Conservation (phyloP, 2,113 vertebrate genomes). For the Probosciger aterrimus region DNA sequence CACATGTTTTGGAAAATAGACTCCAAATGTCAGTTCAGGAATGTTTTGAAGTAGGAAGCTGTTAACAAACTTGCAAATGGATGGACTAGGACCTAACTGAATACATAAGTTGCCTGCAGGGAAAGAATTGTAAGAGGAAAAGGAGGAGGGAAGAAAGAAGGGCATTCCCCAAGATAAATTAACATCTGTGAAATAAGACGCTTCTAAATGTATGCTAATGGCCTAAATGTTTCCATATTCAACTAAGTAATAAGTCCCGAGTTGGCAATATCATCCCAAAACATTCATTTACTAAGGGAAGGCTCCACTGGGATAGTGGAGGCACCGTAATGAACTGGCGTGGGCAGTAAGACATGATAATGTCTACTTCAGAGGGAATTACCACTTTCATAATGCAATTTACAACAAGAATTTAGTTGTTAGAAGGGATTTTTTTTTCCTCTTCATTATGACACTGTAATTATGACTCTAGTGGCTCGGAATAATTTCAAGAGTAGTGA, state of each 20-base stretch:
- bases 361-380: conserved; percentile 15
- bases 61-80: background rate
- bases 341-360: background rate
- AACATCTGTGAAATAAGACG: conserved; percentile 28
- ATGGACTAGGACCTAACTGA: conserved; percentile 7
- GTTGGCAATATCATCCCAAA: conserved; percentile 3
- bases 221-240: conserved; percentile 39
- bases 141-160: background rate
- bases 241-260: conserved; percentile 28
- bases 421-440: background rate
- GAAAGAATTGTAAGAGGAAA: background rate
- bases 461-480: conserved; percentile 42
- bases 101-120: conserved; percentile 56
- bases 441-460: conserved; percentile 60
- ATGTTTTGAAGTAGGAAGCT: background rate
- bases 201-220: conserved; percentile 34
- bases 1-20: background rate
- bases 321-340: background rate
- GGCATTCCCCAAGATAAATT: conserved; percentile 53
- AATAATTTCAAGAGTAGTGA: conserved; percentile 37
- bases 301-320: background rate
- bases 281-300: background rate
- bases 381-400: background rate
- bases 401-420: background rate
- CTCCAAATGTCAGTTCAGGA: background rate